These are phyloP conservation scores for Toxostoma redivivum DNA, from an alignment of 2,113 vertebrate genomes.

Conservation along the genomic window DNA sequence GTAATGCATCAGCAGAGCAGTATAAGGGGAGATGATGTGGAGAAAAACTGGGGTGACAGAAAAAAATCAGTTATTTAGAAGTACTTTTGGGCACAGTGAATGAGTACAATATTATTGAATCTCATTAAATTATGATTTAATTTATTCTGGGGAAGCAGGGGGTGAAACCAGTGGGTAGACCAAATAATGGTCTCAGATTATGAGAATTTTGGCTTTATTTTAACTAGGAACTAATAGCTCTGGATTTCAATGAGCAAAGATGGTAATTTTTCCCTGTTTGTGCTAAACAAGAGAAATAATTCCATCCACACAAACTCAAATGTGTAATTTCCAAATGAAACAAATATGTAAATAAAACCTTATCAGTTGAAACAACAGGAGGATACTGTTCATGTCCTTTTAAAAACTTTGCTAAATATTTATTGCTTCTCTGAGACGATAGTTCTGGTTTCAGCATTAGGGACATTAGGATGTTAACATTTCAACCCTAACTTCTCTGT, in stretches of 20 bases:
- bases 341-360: neutral
- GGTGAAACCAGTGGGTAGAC: neutral
- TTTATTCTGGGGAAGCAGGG: neutral
- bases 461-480: neutral
- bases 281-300: neutral
- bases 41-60: neutral
- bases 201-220: neutral
- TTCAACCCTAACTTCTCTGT: neutral
- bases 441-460: neutral
- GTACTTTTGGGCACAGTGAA: neutral
- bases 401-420: neutral
- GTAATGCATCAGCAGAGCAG: neutral
- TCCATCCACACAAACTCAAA: neutral
- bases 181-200: neutral
- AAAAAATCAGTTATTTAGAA: neutral
- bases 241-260: neutral
- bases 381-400: neutral
- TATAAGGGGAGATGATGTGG: rapidly evolving
- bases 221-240: neutral
- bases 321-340: neutral
- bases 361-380: neutral
- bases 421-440: neutral
- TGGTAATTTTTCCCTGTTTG: neutral
- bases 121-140: neutral
- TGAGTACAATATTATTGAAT: neutral